Percentiles rank a stretch among this genome's conserved stretches.
Conservation (phyloP, 2,888 invertebrate species). For the Synanthedon andrenaeformis region DNA sequence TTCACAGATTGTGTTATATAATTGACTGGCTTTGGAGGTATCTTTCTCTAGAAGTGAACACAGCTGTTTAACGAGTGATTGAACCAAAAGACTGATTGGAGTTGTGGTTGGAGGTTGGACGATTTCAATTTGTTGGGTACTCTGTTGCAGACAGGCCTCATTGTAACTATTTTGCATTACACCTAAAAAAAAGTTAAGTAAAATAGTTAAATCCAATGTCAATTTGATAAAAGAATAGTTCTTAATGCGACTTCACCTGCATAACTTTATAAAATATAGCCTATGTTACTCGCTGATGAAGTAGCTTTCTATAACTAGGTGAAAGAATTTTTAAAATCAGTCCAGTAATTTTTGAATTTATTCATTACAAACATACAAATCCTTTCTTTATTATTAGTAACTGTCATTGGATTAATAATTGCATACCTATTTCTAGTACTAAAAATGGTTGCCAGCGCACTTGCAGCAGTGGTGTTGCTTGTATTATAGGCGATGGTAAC, state of each 20-base stretch:
- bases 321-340: too few species aligned
- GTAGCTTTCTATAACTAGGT: too few species aligned
- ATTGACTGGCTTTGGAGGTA: slow-evolving; percentile 62
- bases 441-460: too few species aligned
- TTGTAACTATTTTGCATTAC: slow-evolving; percentile 32
- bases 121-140: slow-evolving; percentile 46
- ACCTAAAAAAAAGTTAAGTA: slow-evolving; percentile 33
- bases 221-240: not conserved
- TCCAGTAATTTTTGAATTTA: too few species aligned
- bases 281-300: too few species aligned
- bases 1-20: slow-evolving; percentile 77
- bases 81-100: slow-evolving; percentile 76
- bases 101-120: slow-evolving; percentile 58
- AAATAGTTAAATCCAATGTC: not conserved
- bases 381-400: not conserved
- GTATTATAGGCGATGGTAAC: too few species aligned
- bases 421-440: not conserved
- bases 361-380: too few species aligned
- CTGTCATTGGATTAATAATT: not conserved
- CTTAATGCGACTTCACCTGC: too few species aligned
- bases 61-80: slow-evolving; percentile 77
- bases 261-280: too few species aligned
- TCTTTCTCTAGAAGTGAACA: slow-evolving; percentile 76
- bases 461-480: too few species aligned
- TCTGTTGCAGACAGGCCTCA: slow-evolving; percentile 43